Base-by-base conservation (phyloP, 2,113 vertebrate genomes). In the Monarcha castaneiventris region DNA sequence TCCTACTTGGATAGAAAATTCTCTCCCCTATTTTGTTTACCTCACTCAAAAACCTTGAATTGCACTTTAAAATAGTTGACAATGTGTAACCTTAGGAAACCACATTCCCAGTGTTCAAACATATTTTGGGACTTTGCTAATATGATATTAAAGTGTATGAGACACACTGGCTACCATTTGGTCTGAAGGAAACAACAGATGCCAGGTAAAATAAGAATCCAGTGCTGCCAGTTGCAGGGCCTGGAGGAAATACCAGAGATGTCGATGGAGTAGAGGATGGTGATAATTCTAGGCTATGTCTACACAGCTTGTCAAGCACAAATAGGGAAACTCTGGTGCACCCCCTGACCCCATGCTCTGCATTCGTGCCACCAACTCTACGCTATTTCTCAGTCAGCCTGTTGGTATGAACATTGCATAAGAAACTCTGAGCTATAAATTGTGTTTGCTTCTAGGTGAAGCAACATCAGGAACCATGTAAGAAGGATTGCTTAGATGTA, bases 151-250 rank as follows among this genome's bases (percentile, higher is more conserved):
- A 94, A 92, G 83, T 58, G 33, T 80, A 61, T 96, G 96, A 96
- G 93, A 96, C 93, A 87, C 76, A 12, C 49, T 95, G 96, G 90
- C 93, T 94, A 94, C 96, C 96, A 96, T 94, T 96, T 96, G 94
- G 93, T 92, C 92, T 89, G 92, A 81, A 95, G 94, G 96, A 90
- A 93, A 95, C 90, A 97, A 96, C 94, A 96, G 95, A 97, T 96
- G 96, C 90, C 96, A 96, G 96, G 96, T 95, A 96, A 96, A 96
- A 95, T 96, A 96, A 96, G 94, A 96, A 94, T 96, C 94, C 90
- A 88, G 76, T 84, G 77, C 95, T 96, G 88, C 96, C 92, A 96
- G 92, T 94, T 96, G 90, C 80, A 96, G 74, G 62, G 90, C 73
- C 88, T 93, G 90, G 80, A 95, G 94, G 96, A 96, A 97, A 95